Percentiles rank a stretch among this genome's conserved stretches.
Conservation (phyloP, 1,140 invertebrate species). For the Drosophila punjabiensis region DNA sequence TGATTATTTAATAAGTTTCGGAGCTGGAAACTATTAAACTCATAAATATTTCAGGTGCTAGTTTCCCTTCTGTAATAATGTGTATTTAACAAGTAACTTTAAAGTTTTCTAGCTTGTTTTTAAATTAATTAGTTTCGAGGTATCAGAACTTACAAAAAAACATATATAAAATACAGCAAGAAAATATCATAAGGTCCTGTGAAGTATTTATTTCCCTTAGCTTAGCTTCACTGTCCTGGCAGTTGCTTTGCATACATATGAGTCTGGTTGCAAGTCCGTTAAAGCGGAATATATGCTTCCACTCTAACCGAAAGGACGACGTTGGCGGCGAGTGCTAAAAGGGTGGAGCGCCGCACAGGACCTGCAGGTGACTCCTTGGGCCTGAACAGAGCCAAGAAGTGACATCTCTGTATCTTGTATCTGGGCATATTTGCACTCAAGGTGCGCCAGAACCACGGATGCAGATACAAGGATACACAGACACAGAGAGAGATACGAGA, state of each 20-base stretch:
- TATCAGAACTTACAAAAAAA: background rate
- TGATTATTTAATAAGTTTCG: conserved; percentile 7
- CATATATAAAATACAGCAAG: background rate
- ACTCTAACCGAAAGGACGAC: conserved; percentile 46
- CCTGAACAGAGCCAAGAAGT: conserved; percentile 26
- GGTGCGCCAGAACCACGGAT: conserved; percentile 29
- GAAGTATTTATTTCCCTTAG: background rate
- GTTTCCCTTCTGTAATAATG: background rate
- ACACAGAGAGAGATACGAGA: background rate
- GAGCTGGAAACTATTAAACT: conserved; percentile 2
- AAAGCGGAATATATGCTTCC: conserved; percentile 52
- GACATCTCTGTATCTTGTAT: conserved; percentile 45
- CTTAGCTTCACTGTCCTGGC: conserved; percentile 30
- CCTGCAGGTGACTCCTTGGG: conserved; percentile 16
- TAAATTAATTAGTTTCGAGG: too few species aligned
- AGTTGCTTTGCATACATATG: conserved; percentile 37
- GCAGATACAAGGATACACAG: conserved; percentile 27
- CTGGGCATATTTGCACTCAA: conserved; percentile 63
- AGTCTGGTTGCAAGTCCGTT: conserved; percentile 50
- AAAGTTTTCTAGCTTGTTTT: too few species aligned
- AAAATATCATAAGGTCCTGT: background rate
- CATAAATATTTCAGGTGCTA: background rate
- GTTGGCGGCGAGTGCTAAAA: conserved; percentile 33
- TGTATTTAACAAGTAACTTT: background rate
- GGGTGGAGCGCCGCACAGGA: conserved; percentile 31